Percentiles rank a stretch among this genome's conserved stretches.
Evolutionary conservation across 2,888 invertebrate species (phyloP).

Genomic region (Drosophila melanosoma): DNA sequence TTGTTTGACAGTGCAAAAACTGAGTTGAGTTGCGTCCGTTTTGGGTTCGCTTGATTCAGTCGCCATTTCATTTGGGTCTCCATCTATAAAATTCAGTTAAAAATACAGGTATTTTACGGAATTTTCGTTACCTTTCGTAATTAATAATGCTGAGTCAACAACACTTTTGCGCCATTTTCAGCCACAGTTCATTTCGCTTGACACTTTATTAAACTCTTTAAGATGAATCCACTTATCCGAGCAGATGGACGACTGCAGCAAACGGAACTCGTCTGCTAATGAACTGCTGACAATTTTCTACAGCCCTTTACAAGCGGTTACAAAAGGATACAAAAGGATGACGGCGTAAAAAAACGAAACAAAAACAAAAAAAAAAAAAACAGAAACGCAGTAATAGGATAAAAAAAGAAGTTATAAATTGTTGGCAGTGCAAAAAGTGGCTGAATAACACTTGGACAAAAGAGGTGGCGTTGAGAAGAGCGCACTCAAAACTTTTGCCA

Average conservation of each 20-base stretch:
- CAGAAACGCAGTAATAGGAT: conserved; percentile 5
- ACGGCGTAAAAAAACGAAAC: conserved; percentile 9
- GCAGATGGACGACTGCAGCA: background rate
- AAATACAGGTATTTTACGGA: conserved; percentile 5
- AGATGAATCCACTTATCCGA: conserved; percentile 25
- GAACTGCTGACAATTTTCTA: conserved; percentile 78
- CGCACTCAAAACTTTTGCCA: conserved; percentile 70
- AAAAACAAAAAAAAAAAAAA: conserved; percentile 8
- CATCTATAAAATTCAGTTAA: background rate
- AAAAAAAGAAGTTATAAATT: conserved; percentile 35
- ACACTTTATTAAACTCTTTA: conserved; percentile 67
- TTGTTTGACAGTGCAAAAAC: conserved; percentile 11
- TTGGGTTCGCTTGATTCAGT: background rate
- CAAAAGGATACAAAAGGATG: conserved; percentile 67
- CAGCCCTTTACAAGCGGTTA: conserved; percentile 78
- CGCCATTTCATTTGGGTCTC: conserved; percentile 1
- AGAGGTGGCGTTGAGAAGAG: conserved; percentile 27
- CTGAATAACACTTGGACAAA: conserved; percentile 50
- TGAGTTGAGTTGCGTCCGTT: conserved; percentile 4
- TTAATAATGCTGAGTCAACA: conserved; percentile 3
- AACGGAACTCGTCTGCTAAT: conserved; percentile 57
- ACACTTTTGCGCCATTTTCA: background rate
- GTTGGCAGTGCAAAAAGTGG: conserved; percentile 62
- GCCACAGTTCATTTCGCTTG: conserved; percentile 21
- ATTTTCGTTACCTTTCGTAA: background rate